Percentiles rank a stretch among this genome's conserved stretches.
Evolutionary conservation across 1,140 invertebrate genomes (phyloP).

Genomic region (Drosophila asahinai): DNA sequence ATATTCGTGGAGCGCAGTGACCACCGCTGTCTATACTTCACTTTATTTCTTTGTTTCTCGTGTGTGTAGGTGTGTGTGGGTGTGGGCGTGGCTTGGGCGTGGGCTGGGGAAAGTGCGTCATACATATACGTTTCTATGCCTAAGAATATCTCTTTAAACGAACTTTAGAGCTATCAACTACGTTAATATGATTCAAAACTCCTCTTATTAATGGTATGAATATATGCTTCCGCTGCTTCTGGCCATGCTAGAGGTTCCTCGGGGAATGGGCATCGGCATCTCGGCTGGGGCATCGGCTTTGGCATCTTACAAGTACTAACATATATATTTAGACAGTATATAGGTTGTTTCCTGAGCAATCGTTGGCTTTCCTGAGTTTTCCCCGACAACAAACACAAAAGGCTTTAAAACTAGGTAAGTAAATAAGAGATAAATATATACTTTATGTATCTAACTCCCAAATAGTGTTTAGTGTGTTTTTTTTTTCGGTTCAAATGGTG

Average conservation of each 20-base stretch:
- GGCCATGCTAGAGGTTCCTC: conserved; percentile 45
- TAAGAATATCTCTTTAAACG: conserved; percentile 58
- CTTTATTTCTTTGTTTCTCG: background rate
- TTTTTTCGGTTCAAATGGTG: conserved; percentile 42
- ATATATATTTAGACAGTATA: conserved; percentile 3
- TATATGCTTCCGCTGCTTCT: conserved; percentile 28
- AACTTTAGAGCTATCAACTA: conserved; percentile 69
- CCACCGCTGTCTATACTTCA: background rate
- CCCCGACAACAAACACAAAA: conserved; percentile 9
- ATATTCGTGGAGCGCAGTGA: conserved; percentile 6
- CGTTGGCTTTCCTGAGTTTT: conserved; percentile 28
- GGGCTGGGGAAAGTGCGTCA: conserved; percentile 28
- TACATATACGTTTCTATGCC: conserved; percentile 35
- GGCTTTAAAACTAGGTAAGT: conserved; percentile 3
- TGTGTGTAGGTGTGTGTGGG: background rate
- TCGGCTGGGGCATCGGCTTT: conserved; percentile 12
- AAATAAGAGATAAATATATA: background rate
- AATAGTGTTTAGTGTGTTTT: conserved; percentile 13
- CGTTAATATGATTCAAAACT: conserved; percentile 67
- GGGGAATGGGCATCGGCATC: conserved; percentile 13
- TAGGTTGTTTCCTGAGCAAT: conserved; percentile 22
- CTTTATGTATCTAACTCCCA: conserved; percentile 22
- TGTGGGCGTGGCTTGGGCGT: background rate
- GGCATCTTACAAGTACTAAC: conserved; percentile 15
- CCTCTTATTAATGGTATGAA: conserved; percentile 38